Conservation (phyloP, 1,140 invertebrate species). For the Maconellicoccus hirsutus region DNA sequence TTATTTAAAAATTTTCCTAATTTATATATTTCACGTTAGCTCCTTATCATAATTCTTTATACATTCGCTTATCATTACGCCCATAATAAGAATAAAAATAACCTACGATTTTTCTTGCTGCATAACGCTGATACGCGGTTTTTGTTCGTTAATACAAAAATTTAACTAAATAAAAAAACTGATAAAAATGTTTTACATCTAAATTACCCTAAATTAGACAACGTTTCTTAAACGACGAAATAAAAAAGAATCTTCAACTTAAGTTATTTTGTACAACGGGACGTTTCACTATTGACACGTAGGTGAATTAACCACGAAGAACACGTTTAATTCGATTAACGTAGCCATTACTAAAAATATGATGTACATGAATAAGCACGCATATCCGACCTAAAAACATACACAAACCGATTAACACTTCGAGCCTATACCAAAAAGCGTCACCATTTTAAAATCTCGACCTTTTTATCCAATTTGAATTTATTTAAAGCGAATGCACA, state of each 20-base stretch:
- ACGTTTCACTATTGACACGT: constrained; percentile 41
- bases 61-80: too few relatives aligned
- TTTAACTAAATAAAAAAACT: too few relatives aligned
- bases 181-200: too few relatives aligned
- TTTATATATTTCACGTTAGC: too few relatives aligned
- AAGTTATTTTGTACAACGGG: constrained; percentile 7
- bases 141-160: too few relatives aligned
- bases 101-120: too few relatives aligned
- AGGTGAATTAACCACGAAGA: constrained; percentile 72
- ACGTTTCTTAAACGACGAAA: not conserved
- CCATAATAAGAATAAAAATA: too few relatives aligned
- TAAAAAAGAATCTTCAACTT: not conserved
- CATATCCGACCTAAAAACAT: constrained; percentile 43
- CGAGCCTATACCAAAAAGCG: too few relatives aligned
- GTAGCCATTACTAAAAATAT: constrained; percentile 65
- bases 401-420: constrained; percentile 15
- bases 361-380: constrained; percentile 63
- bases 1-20: too few relatives aligned
- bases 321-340: constrained; percentile 74
- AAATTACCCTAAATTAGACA: too few relatives aligned
- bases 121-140: too few relatives aligned
- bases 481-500: constrained; percentile 60
- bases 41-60: too few relatives aligned
- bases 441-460: constrained; percentile 22
- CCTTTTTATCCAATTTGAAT: constrained; percentile 64